Percentiles rank a stretch among this genome's conserved stretches.
Conservation (phyloP, 2,113 vertebrate genomes). For the Ceyx margarethae region DNA sequence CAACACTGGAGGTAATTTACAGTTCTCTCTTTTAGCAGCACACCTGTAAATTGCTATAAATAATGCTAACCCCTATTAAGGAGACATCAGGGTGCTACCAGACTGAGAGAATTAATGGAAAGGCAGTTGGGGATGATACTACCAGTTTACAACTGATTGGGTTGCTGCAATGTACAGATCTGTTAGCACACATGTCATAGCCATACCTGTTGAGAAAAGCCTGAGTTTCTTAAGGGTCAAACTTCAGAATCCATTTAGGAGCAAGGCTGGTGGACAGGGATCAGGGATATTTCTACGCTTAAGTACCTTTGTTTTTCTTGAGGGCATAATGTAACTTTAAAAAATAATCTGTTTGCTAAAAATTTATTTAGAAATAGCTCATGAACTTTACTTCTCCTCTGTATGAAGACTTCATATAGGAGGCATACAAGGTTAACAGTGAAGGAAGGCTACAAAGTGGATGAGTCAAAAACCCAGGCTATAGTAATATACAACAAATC, state of each 20-base stretch:
- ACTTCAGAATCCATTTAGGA: background rate
- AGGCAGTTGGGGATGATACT: background rate
- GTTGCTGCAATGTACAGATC: background rate
- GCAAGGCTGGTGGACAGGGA: background rate
- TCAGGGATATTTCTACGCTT: background rate
- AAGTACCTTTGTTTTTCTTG: background rate
- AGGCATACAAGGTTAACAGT: background rate
- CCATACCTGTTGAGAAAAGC: background rate
- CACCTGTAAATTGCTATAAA: slow-evolving; percentile 30
- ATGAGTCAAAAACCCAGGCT: background rate
- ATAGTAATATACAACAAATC: background rate
- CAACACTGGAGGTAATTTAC: background rate
- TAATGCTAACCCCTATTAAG: slow-evolving; percentile 2
- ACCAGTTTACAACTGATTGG: background rate
- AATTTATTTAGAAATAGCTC: background rate
- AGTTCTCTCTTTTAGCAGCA: background rate
- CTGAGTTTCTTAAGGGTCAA: background rate
- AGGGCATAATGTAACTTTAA: background rate
- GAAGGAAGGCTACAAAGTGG: background rate
- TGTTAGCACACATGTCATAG: background rate
- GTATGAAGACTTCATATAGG: background rate
- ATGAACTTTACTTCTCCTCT: background rate
- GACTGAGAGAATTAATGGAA: background rate
- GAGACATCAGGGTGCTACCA: slow-evolving; percentile 33
- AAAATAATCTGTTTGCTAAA: background rate